Percentiles rank a stretch among this genome's conserved stretches.
phyloP scores from a whole-genome alignment of 1,140 invertebrate genomes.

The Caenorhabditis latens region DNA sequence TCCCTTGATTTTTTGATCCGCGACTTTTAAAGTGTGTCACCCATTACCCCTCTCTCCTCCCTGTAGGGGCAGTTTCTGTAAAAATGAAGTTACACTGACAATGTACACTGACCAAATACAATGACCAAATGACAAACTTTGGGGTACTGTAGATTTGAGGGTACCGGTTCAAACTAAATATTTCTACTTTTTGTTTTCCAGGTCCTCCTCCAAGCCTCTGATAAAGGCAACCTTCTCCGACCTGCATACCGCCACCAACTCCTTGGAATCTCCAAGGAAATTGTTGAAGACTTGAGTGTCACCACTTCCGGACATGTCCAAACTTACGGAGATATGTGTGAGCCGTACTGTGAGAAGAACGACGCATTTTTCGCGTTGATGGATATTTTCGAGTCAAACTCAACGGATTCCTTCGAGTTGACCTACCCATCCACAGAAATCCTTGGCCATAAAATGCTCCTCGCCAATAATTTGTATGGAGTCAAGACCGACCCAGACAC shows the following conservation, averaged over 20 bases:
- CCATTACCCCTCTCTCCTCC: too few species aligned
- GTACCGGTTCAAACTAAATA: too few species aligned
- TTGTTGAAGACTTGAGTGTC: constrained; percentile 34
- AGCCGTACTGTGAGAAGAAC: constrained; percentile 69
- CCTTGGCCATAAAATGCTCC: constrained; percentile 62
- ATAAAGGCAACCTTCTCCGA: constrained; percentile 60
- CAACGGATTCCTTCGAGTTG: constrained; percentile 45
- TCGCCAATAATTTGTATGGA: constrained; percentile 65
- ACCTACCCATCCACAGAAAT: constrained; percentile 66
- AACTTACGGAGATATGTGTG: constrained; percentile 65
- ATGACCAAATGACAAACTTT: too few species aligned
- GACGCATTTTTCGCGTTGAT: constrained; percentile 63
- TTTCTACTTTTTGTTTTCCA: too few species aligned
- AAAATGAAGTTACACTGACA: too few species aligned
- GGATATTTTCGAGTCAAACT: constrained; percentile 57
- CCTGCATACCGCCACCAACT: constrained; percentile 55
- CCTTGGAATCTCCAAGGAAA: constrained; percentile 51
- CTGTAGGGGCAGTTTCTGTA: too few species aligned
- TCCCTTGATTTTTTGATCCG: too few species aligned
- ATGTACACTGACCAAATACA: too few species aligned
- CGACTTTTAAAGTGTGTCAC: too few species aligned
- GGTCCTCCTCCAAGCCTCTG: constrained; percentile 59
- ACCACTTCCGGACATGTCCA: constrained; percentile 10
- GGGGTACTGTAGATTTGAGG: too few species aligned
- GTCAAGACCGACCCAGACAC: constrained; percentile 39